A percentile compares a stretch with the other conserved stretches of the same genome.
These are phyloP conservation scores for Perca fluviatilis DNA, from an alignment of 2,113 vertebrate genomes.

Conservation along the genomic window DNA sequence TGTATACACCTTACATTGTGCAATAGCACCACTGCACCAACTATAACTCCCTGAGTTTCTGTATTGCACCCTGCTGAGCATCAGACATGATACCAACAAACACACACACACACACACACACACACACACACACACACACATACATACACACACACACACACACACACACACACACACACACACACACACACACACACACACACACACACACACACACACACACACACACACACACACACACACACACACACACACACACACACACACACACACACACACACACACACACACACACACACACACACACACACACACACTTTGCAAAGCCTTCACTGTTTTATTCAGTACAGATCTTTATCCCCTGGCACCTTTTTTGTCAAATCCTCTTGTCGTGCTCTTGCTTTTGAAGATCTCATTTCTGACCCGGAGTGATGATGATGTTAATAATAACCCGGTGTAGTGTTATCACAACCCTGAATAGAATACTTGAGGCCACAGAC, in stretches of 20 bases:
- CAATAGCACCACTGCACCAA: not conserved
- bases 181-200: conserved; percentile 20
- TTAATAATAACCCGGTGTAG: conserved; percentile 63
- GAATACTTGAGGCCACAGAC: conserved; percentile 66
- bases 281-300: conserved; percentile 9
- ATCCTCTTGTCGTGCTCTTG: conserved; percentile 40
- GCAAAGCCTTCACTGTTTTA: conserved; percentile 28
- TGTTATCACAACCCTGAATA: conserved; percentile 61
- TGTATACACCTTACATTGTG: not conserved
- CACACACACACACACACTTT: conserved; percentile 17
- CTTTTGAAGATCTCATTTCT: conserved; percentile 65
- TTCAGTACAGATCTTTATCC: conserved; percentile 50
- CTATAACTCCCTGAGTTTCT: not conserved
- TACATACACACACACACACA: conserved; percentile 6
- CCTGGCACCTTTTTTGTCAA: conserved; percentile 50
- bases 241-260: conserved; percentile 11
- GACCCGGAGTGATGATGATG: conserved; percentile 66
- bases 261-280: conserved; percentile 2
- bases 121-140: conserved; percentile 12
- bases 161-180: conserved; percentile 6
- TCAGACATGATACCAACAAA: conserved; percentile 5
- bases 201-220: not conserved
- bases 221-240: conserved; percentile 17
- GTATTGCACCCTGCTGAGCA: not conserved
- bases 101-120: not conserved